Conservation (phyloP, 2,113 vertebrate species). For the Syngnathus typhle region DNA sequence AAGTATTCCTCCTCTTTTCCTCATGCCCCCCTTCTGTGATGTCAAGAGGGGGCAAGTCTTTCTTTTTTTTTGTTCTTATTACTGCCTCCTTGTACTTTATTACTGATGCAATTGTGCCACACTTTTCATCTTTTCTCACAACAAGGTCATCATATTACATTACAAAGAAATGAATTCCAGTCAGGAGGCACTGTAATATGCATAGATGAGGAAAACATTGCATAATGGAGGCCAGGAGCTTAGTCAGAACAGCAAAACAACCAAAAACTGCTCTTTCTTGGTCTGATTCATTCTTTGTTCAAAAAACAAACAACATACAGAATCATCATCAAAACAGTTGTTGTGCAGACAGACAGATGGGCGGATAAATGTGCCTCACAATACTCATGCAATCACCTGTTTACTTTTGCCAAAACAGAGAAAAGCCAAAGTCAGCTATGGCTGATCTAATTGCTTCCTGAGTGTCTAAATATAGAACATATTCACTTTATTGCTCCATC, state of each 20-base stretch:
- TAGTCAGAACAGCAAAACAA: conserved; percentile 42
- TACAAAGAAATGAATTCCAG: neutral
- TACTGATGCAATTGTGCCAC: conserved; percentile 5
- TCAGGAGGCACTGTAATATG: neutral
- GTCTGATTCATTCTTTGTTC: conserved; percentile 58
- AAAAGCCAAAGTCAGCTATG: conserved; percentile 27
- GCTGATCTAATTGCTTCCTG: conserved; percentile 40
- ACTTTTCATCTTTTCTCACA: conserved; percentile 11
- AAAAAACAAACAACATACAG: conserved; percentile 20
- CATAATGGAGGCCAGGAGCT: conserved; percentile 50
- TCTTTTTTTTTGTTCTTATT: conserved; percentile 20
- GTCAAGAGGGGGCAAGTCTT: conserved; percentile 12
- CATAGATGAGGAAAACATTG: conserved; percentile 51
- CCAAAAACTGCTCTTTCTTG: conserved; percentile 45
- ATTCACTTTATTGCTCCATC: conserved; percentile 42
- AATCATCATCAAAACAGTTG: conserved; percentile 22
- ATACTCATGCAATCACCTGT: conserved; percentile 27
- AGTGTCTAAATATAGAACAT: conserved; percentile 41
- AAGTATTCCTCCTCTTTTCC: neutral
- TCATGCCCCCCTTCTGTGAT: neutral
- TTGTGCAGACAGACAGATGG: conserved; percentile 32
- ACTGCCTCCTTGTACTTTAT: conserved; percentile 14
- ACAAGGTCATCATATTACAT: neutral
- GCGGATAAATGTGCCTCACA: conserved; percentile 25
- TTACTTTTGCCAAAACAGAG: conserved; percentile 24